These are phyloP conservation scores for Pantala flavescens DNA, from an alignment of 1,140 invertebrate genomes.

Conservation along the genomic window DNA sequence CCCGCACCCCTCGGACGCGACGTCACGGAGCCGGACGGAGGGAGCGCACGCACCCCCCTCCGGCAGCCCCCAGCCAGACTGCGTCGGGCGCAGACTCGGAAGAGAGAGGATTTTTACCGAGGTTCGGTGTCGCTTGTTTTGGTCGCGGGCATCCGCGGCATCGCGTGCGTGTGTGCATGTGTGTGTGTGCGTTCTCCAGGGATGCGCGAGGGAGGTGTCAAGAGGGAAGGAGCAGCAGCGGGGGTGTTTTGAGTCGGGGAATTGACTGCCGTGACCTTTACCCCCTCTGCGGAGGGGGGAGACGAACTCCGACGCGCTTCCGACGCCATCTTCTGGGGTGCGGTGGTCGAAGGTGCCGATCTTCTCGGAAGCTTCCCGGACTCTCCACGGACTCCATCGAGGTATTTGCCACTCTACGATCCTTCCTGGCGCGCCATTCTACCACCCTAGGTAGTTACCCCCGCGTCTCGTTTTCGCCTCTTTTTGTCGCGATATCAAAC, in stretches of 20 bases:
- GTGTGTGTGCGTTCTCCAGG: neutral
- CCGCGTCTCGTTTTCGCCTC: neutral
- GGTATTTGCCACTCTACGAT: neutral
- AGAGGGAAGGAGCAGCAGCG: slow-evolving; percentile 21
- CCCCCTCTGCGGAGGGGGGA: slow-evolving; percentile 28
- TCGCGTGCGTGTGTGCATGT: neutral
- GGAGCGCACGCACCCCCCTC: neutral
- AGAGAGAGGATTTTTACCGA: neutral
- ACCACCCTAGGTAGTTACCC: neutral
- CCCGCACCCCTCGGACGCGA: neutral
- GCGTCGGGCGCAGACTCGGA: neutral
- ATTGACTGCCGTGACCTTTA: slow-evolving; percentile 19
- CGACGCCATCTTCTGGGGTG: slow-evolving; percentile 11
- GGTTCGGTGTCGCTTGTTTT: neutral
- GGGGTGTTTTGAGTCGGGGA: slow-evolving; percentile 18
- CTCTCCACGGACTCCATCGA: neutral
- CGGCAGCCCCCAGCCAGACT: neutral
- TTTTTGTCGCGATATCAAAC: neutral
- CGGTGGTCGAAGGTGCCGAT: slow-evolving; percentile 28
- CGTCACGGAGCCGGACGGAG: too few species aligned
- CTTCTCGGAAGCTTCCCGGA: slow-evolving; percentile 26
- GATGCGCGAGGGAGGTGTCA: neutral
- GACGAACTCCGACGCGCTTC: slow-evolving; percentile 21
- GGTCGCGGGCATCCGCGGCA: neutral
- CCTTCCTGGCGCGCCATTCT: slow-evolving; percentile 11